phyloP scores from a whole-genome alignment of 92 coral and sea anemone species.

The Parazoanthus swiftii region DNA sequence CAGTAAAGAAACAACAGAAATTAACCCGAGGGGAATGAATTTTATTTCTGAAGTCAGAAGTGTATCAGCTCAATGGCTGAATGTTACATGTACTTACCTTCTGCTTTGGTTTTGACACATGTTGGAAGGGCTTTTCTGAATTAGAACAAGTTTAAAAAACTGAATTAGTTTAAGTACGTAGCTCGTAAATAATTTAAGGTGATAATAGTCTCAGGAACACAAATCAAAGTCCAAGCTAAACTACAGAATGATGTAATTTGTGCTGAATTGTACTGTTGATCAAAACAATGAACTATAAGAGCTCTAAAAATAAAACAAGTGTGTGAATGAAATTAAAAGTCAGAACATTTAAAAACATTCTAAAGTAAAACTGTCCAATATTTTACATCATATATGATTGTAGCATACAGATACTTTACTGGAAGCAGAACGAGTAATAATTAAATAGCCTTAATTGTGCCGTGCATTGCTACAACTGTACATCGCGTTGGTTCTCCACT shows the following conservation, averaged over 20 bases:
- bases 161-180: not conserved
- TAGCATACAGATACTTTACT: too few relatives aligned
- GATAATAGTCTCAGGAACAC: not conserved
- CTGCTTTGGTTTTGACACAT: conserved; percentile 11
- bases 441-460: too few relatives aligned
- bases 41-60: too few relatives aligned
- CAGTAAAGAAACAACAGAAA: not conserved
- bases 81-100: conserved; percentile 1
- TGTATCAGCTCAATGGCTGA: not conserved
- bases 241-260: not conserved
- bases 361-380: too few relatives aligned
- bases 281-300: too few relatives aligned
- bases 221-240: not conserved
- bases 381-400: not conserved
- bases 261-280: not conserved
- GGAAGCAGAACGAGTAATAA: not conserved
- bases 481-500: not conserved
- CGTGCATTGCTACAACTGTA: not conserved
- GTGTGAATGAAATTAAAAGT: not conserved
- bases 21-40: too few relatives aligned
- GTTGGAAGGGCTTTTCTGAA: conserved; percentile 38
- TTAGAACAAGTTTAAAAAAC: not conserved
- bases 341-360: not conserved
- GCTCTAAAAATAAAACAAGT: too few relatives aligned
- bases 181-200: not conserved